Conservation (phyloP, 1,140 invertebrate species). For the Drosophila pandora region DNA sequence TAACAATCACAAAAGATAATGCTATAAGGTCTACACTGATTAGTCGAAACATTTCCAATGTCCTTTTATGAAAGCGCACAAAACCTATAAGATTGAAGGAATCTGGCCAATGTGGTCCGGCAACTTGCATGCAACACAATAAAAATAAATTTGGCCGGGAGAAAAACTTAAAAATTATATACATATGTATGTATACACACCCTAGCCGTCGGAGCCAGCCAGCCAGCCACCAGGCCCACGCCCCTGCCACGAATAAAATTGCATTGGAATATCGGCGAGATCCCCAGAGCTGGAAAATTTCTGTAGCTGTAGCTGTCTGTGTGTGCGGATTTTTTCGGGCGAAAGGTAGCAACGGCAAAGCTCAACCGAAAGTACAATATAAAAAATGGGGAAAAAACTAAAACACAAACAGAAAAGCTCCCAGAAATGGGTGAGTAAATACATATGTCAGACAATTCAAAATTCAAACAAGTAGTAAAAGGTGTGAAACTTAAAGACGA, state of each 20-base stretch:
- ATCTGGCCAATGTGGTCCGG: background rate
- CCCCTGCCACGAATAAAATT: slow-evolving; percentile 33
- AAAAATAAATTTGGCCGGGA: background rate
- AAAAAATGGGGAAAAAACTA: slow-evolving; percentile 3
- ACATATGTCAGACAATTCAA: slow-evolving; percentile 25
- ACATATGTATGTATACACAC: slow-evolving; percentile 1
- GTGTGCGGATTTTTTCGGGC: slow-evolving; percentile 8
- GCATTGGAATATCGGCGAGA: slow-evolving; percentile 48
- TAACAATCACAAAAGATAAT: background rate
- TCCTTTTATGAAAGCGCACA: too few species aligned
- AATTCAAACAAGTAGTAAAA: background rate
- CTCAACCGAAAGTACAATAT: slow-evolving; percentile 33
- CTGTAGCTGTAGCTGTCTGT: slow-evolving; percentile 32
- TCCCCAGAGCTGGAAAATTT: slow-evolving; percentile 44
- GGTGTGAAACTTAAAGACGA: background rate
- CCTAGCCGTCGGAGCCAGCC: background rate
- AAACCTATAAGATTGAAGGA: slow-evolving; percentile 1
- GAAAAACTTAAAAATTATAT: slow-evolving; percentile 20
- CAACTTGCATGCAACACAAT: slow-evolving; percentile 1
- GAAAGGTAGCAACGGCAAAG: slow-evolving; percentile 44
- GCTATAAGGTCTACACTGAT: slow-evolving; percentile 9
- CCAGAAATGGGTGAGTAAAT: slow-evolving; percentile 24
- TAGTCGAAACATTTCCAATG: too few species aligned
- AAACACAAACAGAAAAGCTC: slow-evolving; percentile 26
- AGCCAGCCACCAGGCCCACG: slow-evolving; percentile 15